A percentile compares a stretch with the other conserved stretches of the same genome.
phyloP scores from a whole-genome alignment of 2,888 invertebrate genomes.

The Cataglyphis rosenhaueri region DNA sequence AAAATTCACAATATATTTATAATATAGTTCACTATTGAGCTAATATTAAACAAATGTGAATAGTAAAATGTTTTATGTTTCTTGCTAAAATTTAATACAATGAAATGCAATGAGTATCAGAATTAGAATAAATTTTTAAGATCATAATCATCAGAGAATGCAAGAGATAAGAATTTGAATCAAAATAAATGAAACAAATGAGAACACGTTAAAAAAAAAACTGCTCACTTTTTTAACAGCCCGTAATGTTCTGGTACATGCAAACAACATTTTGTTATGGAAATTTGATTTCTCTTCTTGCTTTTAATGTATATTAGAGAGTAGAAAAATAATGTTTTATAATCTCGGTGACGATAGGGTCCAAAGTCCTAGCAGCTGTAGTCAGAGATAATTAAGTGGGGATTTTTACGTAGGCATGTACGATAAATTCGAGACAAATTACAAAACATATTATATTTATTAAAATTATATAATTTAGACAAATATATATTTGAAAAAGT shows the following conservation, averaged over 20 bases:
- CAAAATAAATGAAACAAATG: constrained; percentile 1
- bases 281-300: neutral
- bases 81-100: neutral
- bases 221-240: constrained; percentile 60
- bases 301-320: neutral
- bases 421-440: neutral
- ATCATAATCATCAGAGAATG: neutral
- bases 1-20: neutral
- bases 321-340: constrained; percentile 23
- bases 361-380: constrained; percentile 58
- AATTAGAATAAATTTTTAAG: neutral
- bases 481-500: neutral
- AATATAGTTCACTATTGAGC: neutral
- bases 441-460: neutral
- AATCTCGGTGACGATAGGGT: constrained; percentile 40
- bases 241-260: constrained; percentile 54
- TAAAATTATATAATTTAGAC: neutral
- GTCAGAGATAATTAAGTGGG: neutral
- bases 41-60: neutral
- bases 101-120: neutral
- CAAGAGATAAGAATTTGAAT: neutral
- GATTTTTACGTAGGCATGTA: no score
- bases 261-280: constrained; percentile 62
- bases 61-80: neutral
- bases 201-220: neutral